Base-by-base conservation (phyloP, 2,113 vertebrate genomes). In the Xenopus borealis region DNA sequence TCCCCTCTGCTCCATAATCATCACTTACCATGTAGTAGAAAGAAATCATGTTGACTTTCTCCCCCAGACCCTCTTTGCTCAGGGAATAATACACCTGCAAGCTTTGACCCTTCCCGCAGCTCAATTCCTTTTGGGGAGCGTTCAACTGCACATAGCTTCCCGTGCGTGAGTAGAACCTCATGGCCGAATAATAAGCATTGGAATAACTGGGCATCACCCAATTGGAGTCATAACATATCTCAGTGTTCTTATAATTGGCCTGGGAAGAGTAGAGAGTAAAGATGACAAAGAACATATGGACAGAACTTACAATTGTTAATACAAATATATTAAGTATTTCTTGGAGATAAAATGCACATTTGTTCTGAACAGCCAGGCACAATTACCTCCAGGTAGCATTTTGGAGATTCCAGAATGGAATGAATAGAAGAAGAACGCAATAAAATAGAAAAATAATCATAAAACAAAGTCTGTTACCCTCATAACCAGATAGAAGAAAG, bases 1-100 rank as follows among this genome's bases (percentile, higher is more conserved):
- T 2, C 1, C n/a, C 23, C 23, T 27, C 23, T 27, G 23, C 23
- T 27, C 23, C 23, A 27, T 27, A 3, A 27, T 27, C 23, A 8
- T n/a, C 14, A 75, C 86, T 83, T 78, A 90, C 90, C 65, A 89
- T 10, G 57, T 89, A 88, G 72, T 84, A 86, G 80, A 92, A 89
- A 17, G 66, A 50, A 11, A 84, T 11, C 1, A 7, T 19, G 0
- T 12, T 72, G 27, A 27, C 5, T 0, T 80, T 65, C 2, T 3
- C 1, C n/a, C 30, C 12, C 4, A 87, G 86, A 2, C 82, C 82
- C 0, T 83, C 69, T 17, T 44, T 78, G 52, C 81, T 86, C n/a
- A 92, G 78, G n/a, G 81, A 69, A 12, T 88, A 91, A 30, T 80
- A 72, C 19, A 86, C 55, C 0, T 64, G 82, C 40, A 91, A 19